phyloP scores from a whole-genome alignment of 2,113 vertebrate genomes.

The Anolis carolinensis region DNA sequence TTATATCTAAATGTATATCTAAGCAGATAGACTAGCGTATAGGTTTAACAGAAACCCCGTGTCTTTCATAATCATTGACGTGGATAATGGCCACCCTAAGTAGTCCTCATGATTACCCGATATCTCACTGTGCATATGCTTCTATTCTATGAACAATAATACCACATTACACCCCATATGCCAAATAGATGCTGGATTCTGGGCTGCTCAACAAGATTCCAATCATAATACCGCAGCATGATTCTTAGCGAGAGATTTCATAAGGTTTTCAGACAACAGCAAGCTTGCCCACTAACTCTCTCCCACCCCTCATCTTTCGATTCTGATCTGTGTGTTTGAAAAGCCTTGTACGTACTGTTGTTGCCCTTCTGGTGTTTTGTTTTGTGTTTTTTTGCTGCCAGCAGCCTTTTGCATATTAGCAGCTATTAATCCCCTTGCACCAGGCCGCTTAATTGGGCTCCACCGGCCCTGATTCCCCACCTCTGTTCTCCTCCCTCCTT shows the following conservation, averaged over 20 bases:
- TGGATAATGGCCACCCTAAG: background rate
- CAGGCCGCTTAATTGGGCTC: slow-evolving; percentile 54
- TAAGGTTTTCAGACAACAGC: slow-evolving; percentile 17
- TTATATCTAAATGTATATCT: background rate
- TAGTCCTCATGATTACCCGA: fast-evolving
- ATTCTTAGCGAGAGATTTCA: slow-evolving; percentile 1
- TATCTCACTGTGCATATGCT: fast-evolving
- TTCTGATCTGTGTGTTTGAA: background rate
- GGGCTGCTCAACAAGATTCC: slow-evolving; percentile 3
- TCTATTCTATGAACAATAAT: background rate
- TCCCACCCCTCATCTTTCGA: slow-evolving; percentile 19
- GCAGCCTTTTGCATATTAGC: slow-evolving; percentile 34
- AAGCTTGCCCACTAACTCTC: slow-evolving; percentile 13
- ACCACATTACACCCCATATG: background rate
- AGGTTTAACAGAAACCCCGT: background rate
- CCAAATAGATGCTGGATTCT: fast-evolving
- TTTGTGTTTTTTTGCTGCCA: background rate
- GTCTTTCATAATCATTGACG: background rate
- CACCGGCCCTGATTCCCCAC: slow-evolving; percentile 43
- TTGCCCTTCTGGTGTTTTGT: slow-evolving; percentile 44
- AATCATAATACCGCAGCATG: fast-evolving
- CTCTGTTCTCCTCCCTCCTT: slow-evolving; percentile 47
- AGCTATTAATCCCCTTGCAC: slow-evolving; percentile 45
- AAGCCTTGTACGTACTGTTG: slow-evolving; percentile 27
- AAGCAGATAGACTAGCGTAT: background rate